These are phyloP conservation scores for Yponomeuta plumbellus DNA, from an alignment of 2,888 invertebrate species.

Conservation along the genomic window DNA sequence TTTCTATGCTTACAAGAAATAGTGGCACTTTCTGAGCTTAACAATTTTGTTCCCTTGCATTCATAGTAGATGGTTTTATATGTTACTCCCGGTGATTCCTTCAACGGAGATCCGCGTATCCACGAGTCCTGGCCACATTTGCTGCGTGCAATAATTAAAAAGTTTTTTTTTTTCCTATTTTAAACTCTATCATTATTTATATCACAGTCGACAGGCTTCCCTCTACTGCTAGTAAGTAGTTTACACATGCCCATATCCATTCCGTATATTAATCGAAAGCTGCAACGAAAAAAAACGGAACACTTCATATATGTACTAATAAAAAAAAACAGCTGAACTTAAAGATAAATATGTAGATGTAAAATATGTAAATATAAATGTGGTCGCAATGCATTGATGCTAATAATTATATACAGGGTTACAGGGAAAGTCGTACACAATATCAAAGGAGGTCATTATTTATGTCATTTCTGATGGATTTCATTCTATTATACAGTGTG, in stretches of 20 bases:
- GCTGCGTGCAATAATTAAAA: conserved; percentile 72
- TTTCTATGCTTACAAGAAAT: background rate
- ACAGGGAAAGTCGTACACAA: too few relatives aligned
- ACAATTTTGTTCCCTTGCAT: conserved; percentile 7
- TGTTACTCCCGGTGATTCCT: conserved; percentile 79
- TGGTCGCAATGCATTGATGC: background rate
- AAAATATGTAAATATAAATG: conserved; percentile 17
- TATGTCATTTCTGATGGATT: too few relatives aligned
- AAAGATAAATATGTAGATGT: conserved; percentile 11
- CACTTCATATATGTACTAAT: conserved; percentile 16
- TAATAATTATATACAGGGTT: too few relatives aligned
- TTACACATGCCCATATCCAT: conserved; percentile 74
- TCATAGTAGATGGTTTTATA: conserved; percentile 44
- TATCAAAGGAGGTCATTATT: too few relatives aligned
- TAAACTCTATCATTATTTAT: conserved; percentile 38
- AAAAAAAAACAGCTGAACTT: conserved; percentile 16
- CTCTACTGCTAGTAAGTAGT: conserved; percentile 56
- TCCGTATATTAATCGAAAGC: conserved; percentile 71
- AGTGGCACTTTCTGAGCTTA: conserved; percentile 14
- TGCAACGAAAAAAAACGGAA: conserved; percentile 64
- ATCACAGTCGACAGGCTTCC: conserved; percentile 69
- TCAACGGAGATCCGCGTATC: conserved; percentile 79
- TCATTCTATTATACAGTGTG: too few relatives aligned
- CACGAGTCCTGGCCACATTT: conserved; percentile 76
- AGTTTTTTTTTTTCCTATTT: conserved; percentile 33